A percentile compares a stretch with the other conserved stretches of the same genome.
phyloP scores from a whole-genome alignment of 2,888 invertebrate species.

The Lithophane leautieri region DNA sequence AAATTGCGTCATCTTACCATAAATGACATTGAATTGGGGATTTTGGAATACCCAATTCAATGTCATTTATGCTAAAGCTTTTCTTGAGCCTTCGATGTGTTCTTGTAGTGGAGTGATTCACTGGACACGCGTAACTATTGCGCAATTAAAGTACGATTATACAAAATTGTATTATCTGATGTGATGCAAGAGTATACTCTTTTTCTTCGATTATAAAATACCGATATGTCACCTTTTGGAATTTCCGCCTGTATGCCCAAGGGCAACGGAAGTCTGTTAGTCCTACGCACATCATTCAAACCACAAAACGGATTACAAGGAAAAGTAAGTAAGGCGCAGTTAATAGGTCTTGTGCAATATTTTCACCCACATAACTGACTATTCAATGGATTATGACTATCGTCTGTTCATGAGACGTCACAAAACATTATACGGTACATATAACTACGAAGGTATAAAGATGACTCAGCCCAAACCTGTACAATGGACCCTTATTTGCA shows the following conservation, averaged over 20 bases:
- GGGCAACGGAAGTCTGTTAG: not conserved
- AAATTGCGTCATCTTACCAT: not conserved
- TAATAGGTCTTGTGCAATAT: not conserved
- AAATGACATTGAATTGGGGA: not conserved
- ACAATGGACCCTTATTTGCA: not conserved
- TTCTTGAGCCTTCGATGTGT: not conserved
- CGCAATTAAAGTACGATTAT: not conserved
- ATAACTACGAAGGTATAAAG: not conserved
- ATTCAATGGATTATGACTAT: not conserved
- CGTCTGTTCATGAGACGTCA: not conserved
- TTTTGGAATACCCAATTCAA: too few relatives aligned
- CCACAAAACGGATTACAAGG: slow-evolving; percentile 11
- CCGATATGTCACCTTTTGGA: not conserved
- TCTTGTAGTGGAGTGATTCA: slow-evolving; percentile 5
- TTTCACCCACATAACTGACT: not conserved
- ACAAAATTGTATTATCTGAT: not conserved
- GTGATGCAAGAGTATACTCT: not conserved
- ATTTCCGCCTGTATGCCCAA: not conserved
- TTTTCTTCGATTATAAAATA: too few relatives aligned
- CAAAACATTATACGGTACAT: not conserved
- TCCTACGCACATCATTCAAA: not conserved
- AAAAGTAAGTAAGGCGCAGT: not conserved
- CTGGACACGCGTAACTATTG: not conserved
- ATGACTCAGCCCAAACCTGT: not conserved
- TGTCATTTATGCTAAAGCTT: too few relatives aligned